Evolutionary conservation across 2,888 invertebrate genomes (phyloP), one percentile per base, ranked within the genome.

Genomic region (Anthophora plumipes): DNA sequence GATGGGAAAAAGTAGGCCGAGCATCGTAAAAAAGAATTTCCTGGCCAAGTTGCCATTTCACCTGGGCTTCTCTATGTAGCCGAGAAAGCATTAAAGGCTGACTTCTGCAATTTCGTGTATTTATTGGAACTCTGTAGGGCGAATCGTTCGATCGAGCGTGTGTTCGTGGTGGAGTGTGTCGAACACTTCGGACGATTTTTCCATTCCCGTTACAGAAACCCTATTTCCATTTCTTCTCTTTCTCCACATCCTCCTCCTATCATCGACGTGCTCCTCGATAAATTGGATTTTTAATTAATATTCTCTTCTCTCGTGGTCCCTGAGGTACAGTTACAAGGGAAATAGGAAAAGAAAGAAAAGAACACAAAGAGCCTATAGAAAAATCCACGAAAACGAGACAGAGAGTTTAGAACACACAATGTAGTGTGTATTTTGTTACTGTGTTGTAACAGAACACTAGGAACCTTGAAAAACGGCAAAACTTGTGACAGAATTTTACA

Each of bases 1-100:
- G 70, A 78, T 74, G 82, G n/a, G n/a, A n/a, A 83, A 88, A 88
- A 88, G 80, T 87, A 85, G 88, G 82, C 63, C 88, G 77, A 79
- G 84, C 80, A 80, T 84, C 85, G 83, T 83, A 80, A 88, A 88
- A 87, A 79, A 82, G 59, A n/a, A n/a, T n/a, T 77, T 67, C 72
- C 77, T 55, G 63, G 68, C 75, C 75, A 66, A 68, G 70, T 73
- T 79, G 78, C n/a, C 80, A 84, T 85, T 74, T 80, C 70, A 64
- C 67, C 74, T 72, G 55, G n/a, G n/a, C n/a, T n/a, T n/a, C n/a
- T n/a, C 59, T 82, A 84, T 78, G 59, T 78, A n/a, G 70, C 80
- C 73, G n/a, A 31, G 4, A 31, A 4, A 69, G 57, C 70, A 82
- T 84, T 79, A 83, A 84, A n/a, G 80, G 82, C 82, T 76, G 76